Base-by-base conservation (phyloP, 2,113 vertebrate species). In the Periophthalmodon schlosseri region DNA sequence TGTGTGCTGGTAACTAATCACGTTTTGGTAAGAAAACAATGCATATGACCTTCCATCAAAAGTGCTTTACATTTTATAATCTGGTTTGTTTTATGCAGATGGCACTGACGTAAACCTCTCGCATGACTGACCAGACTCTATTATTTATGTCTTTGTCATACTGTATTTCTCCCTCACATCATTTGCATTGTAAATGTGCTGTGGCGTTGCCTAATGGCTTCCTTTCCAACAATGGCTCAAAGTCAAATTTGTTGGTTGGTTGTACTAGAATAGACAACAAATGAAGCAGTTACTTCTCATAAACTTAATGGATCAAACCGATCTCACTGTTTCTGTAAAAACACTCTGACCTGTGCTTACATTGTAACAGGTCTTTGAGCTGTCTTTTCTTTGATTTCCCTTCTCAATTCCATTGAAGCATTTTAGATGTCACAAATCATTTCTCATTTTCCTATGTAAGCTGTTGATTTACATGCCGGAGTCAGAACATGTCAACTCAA, bases 131-230 rank as follows among this genome's bases (percentile, higher is more conserved):
- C 67, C 56, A 24, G 34, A 8, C 18, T 47, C 20, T 18, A 34
- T 1, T 21, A 21, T 2, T n/a, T 49, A 33, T 34, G 23, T 56
- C 28, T 68, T 13, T 39, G 13, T 64, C 61, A 36, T 63, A 34
- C 28, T 28, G 2, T 20, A 18, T 56, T 11, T 57, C 69, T 6
- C 23, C 33, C 7, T 28, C 4, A 63, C 18, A 20, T 18, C 1
- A 65, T 89, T 89, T 87, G 80, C 79, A 69, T 80, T 79, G 85
- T 68, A 87, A 87, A 86, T 81, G 20, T 60, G 16, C 16, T 0
- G 0, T n/a, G 60, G 28, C 65, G 0, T 65, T 9, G n/a, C 34
- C n/a, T 15, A 5, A 39, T 15, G 64, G 20, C 16, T 67, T 65
- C 11, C 50, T 67, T 24, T 77, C 14, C 13, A 63, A 68, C 70